phyloP scores from a whole-genome alignment of 2,113 vertebrate species.

The Corythornis madagascariensis region DNA sequence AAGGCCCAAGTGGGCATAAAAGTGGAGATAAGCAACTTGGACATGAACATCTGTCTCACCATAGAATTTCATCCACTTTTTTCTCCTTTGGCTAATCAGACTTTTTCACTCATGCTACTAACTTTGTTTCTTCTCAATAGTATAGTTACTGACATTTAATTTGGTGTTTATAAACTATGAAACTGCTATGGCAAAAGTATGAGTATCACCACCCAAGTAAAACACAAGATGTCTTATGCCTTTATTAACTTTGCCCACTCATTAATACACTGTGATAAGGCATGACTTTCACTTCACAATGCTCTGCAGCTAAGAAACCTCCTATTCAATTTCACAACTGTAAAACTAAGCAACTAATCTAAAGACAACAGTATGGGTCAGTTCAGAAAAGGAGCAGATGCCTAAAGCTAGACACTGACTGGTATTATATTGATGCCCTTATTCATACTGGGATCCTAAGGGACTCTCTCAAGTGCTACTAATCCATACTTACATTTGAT shows the following conservation, averaged over 20 bases:
- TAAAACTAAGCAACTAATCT: not conserved
- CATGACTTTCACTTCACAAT: not conserved
- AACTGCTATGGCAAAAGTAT: not conserved
- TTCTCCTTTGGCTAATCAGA: not conserved
- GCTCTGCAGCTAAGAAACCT: not conserved
- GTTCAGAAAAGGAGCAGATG: not conserved
- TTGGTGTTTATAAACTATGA: not conserved
- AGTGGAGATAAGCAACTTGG: not conserved
- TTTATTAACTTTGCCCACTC: not conserved
- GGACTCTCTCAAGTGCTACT: not conserved
- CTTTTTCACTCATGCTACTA: not conserved
- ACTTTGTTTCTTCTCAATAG: not conserved
- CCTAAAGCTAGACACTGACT: fast-evolving
- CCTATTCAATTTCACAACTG: not conserved
- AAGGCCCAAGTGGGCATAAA: not conserved
- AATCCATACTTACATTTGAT: not conserved
- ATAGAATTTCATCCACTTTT: not conserved
- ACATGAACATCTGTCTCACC: not conserved
- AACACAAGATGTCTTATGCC: not conserved
- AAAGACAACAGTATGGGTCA: not conserved
- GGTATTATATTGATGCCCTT: not conserved
- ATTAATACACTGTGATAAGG: not conserved
- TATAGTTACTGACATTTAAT: not conserved
- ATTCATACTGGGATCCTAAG: not conserved
- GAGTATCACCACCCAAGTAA: not conserved